These are phyloP conservation scores for Pseudanteris insignis DNA, from an alignment of 2,888 invertebrate genomes.

Conservation along the genomic window DNA sequence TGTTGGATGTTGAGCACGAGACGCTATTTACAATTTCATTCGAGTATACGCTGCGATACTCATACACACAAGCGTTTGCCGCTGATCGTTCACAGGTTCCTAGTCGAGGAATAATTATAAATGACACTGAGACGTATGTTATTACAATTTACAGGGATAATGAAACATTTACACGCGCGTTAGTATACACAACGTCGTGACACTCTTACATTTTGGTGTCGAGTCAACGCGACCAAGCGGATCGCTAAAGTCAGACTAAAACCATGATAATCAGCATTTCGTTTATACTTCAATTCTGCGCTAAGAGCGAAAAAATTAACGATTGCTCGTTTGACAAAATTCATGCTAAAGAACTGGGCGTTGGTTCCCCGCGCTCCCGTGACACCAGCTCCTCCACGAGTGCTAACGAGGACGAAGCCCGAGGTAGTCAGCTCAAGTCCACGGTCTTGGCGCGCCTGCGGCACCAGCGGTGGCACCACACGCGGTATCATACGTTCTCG, in stretches of 20 bases:
- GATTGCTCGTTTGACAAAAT: no score
- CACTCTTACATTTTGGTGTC: slow-evolving; percentile 26
- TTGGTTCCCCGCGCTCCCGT: slow-evolving; percentile 20
- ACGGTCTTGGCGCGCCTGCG: slow-evolving; percentile 5
- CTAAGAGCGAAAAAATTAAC: slow-evolving; percentile 9
- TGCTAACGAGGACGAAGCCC: slow-evolving; percentile 27
- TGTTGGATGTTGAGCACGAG: slow-evolving; percentile 58
- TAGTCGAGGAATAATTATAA: slow-evolving; percentile 13
- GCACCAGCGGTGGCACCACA: slow-evolving; percentile 16
- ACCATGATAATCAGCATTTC: background rate
- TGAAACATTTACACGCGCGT: slow-evolving; percentile 33
- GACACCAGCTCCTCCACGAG: slow-evolving; percentile 21
- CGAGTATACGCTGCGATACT: slow-evolving; percentile 12
- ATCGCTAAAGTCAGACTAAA: background rate
- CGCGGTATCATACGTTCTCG: slow-evolving; percentile 50
- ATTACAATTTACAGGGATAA: slow-evolving; percentile 27
- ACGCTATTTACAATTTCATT: slow-evolving; percentile 40
- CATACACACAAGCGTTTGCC: slow-evolving; percentile 16
- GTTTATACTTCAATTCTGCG: no score
- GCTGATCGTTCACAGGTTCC: slow-evolving; percentile 8
- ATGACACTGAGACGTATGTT: slow-evolving; percentile 11
- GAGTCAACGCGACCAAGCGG: slow-evolving; percentile 7
- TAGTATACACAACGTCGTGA: slow-evolving; percentile 19
- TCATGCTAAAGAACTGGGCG: slow-evolving; percentile 37
- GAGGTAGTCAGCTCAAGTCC: slow-evolving; percentile 38